Evolutionary conservation across 2,797 vertebrate species (phyloP), one percentile per base, ranked within the genome.

Genomic region (Tenualosa ilisha): DNA sequence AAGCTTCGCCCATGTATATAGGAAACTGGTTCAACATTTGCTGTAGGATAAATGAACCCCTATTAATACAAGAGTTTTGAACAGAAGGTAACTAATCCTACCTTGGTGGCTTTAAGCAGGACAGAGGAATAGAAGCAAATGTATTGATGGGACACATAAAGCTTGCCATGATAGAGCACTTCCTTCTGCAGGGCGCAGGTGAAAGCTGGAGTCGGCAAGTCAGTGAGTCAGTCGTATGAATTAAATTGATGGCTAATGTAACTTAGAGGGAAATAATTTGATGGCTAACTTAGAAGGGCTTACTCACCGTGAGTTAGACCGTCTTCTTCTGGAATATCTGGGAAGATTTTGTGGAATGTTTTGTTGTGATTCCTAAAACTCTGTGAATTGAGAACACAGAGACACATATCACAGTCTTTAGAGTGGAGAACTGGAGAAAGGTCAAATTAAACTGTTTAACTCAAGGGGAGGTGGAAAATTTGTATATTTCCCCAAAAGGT

Each of bases 51-150:
- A 2, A 61, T 61, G 20, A 63, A 24, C 8, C 59, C 6, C 2
- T 22, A 20, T 56, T 15, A 9, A 9, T 63, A 24, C 59, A 63
- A 24, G 6, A 63, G 22, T 63, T 24, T 7, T 63, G 22, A 4
- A 54, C 53, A 17, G 20, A 61, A 40, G 40, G 72, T 2, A 13
- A 46, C 20, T 9, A 24, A 9, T 15, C n/a, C 89, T 88, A 97
- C 97, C 96, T 96, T 97, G 43, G 96, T 96, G 11, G 97, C 96
- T 90, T 95, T 96, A 54, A 96, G 95, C 82, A 97, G 91, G 86
- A 97, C 93, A 0, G 93, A 95, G 2, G 96, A 96, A 88, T 96
- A 85, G 92, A 97, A 98, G 88, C 95, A 97, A 85, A 96, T 0
- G 1, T 94, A 87, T n/a, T 84, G 90, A 2, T 92, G 89, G 0